A percentile compares a stretch with the other conserved stretches of the same genome.
Evolutionary conservation across 2,797 vertebrate species (phyloP).

Genomic region (Eulemur rubriventer): DNA sequence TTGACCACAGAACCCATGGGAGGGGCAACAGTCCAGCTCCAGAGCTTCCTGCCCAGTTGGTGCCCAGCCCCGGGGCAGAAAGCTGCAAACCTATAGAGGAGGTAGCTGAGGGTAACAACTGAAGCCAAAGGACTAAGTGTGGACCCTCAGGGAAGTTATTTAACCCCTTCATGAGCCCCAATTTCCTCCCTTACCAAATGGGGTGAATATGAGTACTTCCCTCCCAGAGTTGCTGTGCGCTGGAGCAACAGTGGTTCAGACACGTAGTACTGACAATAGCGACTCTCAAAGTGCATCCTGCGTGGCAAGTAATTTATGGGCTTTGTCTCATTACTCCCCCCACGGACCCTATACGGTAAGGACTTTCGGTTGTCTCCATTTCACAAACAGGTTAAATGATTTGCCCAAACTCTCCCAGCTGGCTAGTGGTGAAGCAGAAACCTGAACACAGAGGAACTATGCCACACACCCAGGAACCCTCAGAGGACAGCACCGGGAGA

Average conservation of each 20-base stretch:
- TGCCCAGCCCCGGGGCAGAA: background rate
- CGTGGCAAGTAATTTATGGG: background rate
- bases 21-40: background rate
- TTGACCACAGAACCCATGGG: conserved; percentile 43
- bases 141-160: background rate
- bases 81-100: background rate
- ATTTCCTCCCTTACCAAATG: background rate
- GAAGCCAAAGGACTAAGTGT: background rate
- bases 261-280: too few species aligned
- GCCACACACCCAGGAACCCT: background rate
- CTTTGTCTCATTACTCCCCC: background rate
- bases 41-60: background rate
- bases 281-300: background rate
- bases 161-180: background rate
- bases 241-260: accelerated
- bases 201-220: background rate
- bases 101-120: background rate
- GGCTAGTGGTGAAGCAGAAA: background rate
- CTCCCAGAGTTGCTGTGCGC: background rate
- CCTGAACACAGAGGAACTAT: background rate
- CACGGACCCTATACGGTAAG: background rate
- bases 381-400: background rate
- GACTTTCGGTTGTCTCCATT: background rate
- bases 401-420: background rate
- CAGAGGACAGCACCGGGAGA: background rate